Base-by-base conservation (phyloP, 1,140 invertebrate species). In the Vanessa atalanta region DNA sequence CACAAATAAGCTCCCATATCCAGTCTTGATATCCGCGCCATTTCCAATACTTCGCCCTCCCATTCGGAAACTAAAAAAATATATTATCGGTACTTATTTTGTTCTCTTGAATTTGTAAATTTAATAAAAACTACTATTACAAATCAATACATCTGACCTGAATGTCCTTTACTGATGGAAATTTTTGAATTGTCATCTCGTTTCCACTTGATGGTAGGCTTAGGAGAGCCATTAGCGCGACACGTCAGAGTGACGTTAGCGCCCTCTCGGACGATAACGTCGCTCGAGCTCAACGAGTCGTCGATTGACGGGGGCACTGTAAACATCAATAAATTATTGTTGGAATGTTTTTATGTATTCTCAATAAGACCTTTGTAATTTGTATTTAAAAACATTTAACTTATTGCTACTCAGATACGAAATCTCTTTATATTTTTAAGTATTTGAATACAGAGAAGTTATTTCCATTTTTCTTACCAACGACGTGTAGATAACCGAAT, bases 1-100 rank as follows among this genome's bases (percentile, higher is more conserved):
- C 97, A 98, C 48, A 98, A 94, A 93, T 98, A 98, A 48, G 96
- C 96, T 16, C 97, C 97, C 97, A 98, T 98, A 84, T 98, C 97
- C 63, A 98, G 91, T 65, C 97, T 94, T 37, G 97, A 97, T 79
- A 98, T 98, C 78, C 96, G 94, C 3, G 95, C 95, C 93, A 98
- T 96, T 83, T 98, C 97, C 82, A 98, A 88, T 3, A 95, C 95
- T 80, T 97, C 96, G 23, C 97, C 97, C 82, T 97, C 95, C 95
- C 96, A 97, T 84, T 97, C 97, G 48, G 93, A 87, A 78, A 97
- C 97, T 97, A 93, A 80, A 65, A 75, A 65, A 47, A 69, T 47
- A 70, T 47, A 4, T 50, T 55, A 50, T 61, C 31, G 23, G 9
- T 20, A 31, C 20, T 20, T 55, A 2, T 70, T 37, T 31, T 60